A percentile compares a stretch with the other conserved stretches of the same genome.
These are phyloP conservation scores for Neomonachus schauinslandi DNA, from an alignment of 2,113 vertebrate genomes.

Conservation along the genomic window DNA sequence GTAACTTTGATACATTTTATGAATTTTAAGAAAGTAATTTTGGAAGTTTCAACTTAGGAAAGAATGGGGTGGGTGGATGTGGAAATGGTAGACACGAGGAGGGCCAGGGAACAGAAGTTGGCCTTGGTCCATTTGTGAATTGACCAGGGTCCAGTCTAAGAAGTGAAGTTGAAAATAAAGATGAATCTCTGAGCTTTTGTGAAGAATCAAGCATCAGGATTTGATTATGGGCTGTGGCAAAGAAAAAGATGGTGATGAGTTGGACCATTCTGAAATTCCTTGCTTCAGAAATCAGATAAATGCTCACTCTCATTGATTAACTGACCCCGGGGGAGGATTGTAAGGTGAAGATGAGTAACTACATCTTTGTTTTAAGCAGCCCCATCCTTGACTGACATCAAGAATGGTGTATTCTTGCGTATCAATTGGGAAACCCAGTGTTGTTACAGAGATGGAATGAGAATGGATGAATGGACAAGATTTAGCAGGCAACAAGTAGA, in stretches of 20 bases:
- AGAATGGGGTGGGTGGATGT: background rate
- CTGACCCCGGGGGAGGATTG: background rate
- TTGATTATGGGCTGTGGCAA: background rate
- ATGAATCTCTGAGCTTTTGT: background rate
- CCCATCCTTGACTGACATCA: background rate
- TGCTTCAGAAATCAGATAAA: constrained; percentile 18
- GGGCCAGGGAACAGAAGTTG: background rate
- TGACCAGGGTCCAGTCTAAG: background rate
- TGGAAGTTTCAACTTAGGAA: background rate
- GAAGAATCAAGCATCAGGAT: background rate
- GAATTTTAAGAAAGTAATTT: background rate
- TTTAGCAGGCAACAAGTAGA: background rate
- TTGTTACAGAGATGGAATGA: background rate
- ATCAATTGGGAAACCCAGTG: background rate
- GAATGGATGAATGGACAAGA: background rate
- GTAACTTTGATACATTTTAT: background rate
- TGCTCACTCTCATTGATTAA: background rate
- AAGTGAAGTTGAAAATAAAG: background rate
- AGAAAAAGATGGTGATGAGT: background rate
- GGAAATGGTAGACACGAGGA: background rate
- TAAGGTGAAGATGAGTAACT: background rate
- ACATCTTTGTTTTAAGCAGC: background rate
- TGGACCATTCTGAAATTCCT: background rate
- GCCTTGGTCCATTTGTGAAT: background rate
- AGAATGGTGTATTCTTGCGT: background rate